A percentile compares a stretch with the other conserved stretches of the same genome.
These are phyloP conservation scores for Sitta europaea DNA, from an alignment of 2,113 vertebrate genomes.

Conservation along the genomic window DNA sequence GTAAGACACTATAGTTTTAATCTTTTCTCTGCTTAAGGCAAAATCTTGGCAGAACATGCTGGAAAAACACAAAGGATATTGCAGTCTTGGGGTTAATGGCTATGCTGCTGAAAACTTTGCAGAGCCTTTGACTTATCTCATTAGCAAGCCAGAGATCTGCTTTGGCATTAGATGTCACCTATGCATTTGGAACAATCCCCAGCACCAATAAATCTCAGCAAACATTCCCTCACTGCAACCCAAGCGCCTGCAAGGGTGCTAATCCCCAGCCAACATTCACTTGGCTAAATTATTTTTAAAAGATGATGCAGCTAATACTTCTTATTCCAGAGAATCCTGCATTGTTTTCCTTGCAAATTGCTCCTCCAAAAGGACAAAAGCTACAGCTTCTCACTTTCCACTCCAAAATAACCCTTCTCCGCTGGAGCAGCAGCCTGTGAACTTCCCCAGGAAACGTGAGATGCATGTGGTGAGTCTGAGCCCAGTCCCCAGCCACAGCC, in stretches of 20 bases:
- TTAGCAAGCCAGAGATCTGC: constrained; percentile 23
- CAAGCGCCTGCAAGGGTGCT: constrained; percentile 1
- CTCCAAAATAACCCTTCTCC: constrained; percentile 24
- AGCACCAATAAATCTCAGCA: constrained; percentile 22
- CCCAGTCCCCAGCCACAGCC: background rate
- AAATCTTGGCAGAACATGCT: constrained; percentile 28
- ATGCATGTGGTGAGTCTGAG: background rate
- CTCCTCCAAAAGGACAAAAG: constrained; percentile 65
- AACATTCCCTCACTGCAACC: background rate
- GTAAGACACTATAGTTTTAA: constrained; percentile 9
- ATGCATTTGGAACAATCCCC: constrained; percentile 12
- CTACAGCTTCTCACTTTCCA: constrained; percentile 58
- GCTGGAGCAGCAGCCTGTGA: background rate
- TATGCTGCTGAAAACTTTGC: constrained; percentile 14
- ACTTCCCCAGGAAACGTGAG: constrained; percentile 44
- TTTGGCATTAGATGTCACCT: constrained; percentile 47
- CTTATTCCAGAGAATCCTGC: constrained; percentile 60
- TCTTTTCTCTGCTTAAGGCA: background rate
- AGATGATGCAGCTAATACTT: constrained; percentile 59
- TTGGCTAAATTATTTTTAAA: constrained; percentile 64
- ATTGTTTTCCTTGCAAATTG: constrained; percentile 69
- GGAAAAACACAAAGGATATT: constrained; percentile 61
- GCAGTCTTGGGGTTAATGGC: constrained; percentile 50
- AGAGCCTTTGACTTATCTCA: constrained; percentile 45
- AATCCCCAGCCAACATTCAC: constrained; percentile 22